Base-by-base conservation (phyloP, 2,888 invertebrate species). In the Girardia tigrina region DNA sequence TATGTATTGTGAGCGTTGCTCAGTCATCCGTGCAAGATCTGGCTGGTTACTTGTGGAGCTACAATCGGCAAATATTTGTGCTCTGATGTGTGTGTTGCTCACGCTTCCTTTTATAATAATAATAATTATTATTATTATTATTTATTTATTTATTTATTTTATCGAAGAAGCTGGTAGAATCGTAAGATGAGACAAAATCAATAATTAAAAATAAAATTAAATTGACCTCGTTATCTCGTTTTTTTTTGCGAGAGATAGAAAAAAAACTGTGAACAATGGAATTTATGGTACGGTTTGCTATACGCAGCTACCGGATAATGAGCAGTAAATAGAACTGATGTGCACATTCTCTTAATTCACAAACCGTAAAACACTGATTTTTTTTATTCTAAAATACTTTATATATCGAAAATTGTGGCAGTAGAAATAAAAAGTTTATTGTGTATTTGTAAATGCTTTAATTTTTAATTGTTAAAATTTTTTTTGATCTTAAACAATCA, bases 21-120 rank as follows among this genome's bases (percentile, higher is more conserved):
- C 56, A 56, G n/a, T 56, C 56, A 56, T 56, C 56, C 56, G 56
- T 56, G 56, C 56, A 56, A 56, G 56, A 56, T 56, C 56, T 56
- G 56, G 56, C 56, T 56, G 56, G 56, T 56, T 56, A 56, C 56
- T 56, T 56, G 56, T 56, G 56, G 56, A 56, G 56, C 23, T 56
- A 56, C 56, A 56, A 56, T 56, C 56, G 56, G n/a, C 56, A 56
- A 56, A 56, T 56, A 56, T 56, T 56, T 56, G 56, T 56, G 56
- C 56, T 56, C 56, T 56, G 23, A n/a, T 56, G 8, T 56, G 56
- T 56, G 56, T 56, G 56, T 56, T 56, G 23, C 23, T 56, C 56
- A 56, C 23, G 56, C 56, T 56, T 56, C 56, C 56, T 56, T 56
- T 56, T 56, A n/a, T n/a, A n/a, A n/a, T n/a, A n/a, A n/a, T n/a